phyloP scores from a whole-genome alignment of 2,113 vertebrate species.

The Falcunculus frontatus region DNA sequence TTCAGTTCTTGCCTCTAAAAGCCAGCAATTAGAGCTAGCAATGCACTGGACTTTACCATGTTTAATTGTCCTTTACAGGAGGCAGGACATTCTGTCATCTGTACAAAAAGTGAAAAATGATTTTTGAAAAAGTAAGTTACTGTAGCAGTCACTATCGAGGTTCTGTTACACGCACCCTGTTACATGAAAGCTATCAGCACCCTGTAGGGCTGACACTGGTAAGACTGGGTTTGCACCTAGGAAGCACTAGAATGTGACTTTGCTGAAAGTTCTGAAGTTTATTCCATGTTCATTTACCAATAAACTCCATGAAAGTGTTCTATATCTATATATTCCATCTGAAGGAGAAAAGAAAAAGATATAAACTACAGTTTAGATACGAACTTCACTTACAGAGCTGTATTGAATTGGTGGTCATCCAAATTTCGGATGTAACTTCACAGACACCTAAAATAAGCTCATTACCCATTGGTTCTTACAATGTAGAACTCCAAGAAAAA shows the following conservation, averaged over 20 bases:
- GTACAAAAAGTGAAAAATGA: not conserved
- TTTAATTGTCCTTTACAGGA: not conserved
- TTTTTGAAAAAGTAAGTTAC: not conserved
- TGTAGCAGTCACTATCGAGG: not conserved
- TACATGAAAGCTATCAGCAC: not conserved
- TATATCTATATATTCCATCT: not conserved
- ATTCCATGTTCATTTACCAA: not conserved
- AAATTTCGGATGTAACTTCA: not conserved
- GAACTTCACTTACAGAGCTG: not conserved
- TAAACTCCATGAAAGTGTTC: not conserved
- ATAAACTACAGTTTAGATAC: not conserved
- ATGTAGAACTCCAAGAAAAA: not conserved
- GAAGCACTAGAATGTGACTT: not conserved
- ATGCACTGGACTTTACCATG: not conserved
- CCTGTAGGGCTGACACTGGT: not conserved
- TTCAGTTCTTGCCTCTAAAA: not conserved
- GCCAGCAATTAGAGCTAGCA: not conserved
- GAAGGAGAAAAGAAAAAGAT: not conserved
- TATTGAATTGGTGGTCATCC: not conserved
- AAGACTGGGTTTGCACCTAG: not conserved
- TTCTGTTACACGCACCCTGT: not conserved
- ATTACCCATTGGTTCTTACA: not conserved
- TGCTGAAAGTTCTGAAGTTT: not conserved
- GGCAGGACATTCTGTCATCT: not conserved
- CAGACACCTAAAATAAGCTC: not conserved